These are phyloP conservation scores for Caenorhabditis doughertyi DNA, from an alignment of 2,888 invertebrate genomes.

Conservation along the genomic window DNA sequence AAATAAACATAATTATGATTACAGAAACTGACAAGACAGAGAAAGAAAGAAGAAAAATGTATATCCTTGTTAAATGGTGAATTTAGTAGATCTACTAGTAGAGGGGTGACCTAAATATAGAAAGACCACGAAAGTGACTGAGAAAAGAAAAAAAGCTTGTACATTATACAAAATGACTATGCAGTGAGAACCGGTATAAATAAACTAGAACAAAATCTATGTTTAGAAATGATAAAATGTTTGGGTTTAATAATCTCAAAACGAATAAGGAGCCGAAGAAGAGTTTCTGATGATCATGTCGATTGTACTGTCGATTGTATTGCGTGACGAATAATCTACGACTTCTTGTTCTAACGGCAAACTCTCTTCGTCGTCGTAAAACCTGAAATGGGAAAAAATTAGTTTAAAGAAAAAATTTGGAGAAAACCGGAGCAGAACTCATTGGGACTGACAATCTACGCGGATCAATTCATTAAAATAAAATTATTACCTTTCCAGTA, in stretches of 20 bases:
- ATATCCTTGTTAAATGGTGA: background rate
- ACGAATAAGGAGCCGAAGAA: background rate
- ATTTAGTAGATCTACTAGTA: background rate
- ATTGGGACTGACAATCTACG: no score
- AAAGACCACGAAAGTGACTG: background rate
- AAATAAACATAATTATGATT: constrained; percentile 13
- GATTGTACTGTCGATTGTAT: constrained; percentile 28
- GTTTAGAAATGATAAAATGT: constrained; percentile 7
- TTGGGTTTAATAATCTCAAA: background rate
- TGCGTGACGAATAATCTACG: background rate
- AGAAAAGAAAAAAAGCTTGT: constrained; percentile 1
- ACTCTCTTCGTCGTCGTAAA: constrained; percentile 46
- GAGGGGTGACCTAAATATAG: background rate
- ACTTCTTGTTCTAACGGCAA: background rate
- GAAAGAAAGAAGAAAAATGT: background rate
- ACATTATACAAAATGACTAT: constrained; percentile 25
- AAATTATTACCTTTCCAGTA: constrained; percentile 38
- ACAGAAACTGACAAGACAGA: background rate
- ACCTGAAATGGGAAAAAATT: constrained; percentile 19
- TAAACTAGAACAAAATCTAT: background rate
- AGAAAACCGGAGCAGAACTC: background rate
- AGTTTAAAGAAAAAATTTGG: background rate
- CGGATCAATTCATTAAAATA: no score
- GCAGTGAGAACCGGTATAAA: background rate
- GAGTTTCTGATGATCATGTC: background rate